These are phyloP conservation scores for Sebastes kiyomatsui DNA, from an alignment of 2,797 vertebrate genomes.

Conservation along the genomic window DNA sequence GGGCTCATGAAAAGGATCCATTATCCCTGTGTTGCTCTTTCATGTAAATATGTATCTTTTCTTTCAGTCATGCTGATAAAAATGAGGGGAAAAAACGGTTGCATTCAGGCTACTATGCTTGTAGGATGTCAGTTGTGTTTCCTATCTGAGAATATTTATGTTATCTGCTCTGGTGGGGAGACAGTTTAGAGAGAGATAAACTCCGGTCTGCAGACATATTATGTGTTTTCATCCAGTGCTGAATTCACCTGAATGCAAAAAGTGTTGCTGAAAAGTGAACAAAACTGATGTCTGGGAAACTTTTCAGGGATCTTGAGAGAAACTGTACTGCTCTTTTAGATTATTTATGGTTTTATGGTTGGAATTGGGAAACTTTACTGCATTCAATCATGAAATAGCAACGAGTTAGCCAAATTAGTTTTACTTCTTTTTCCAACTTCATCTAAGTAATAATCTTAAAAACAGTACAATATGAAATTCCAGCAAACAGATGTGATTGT, in stretches of 20 bases:
- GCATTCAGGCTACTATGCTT: background rate
- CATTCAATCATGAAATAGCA: background rate
- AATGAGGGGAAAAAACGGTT: background rate
- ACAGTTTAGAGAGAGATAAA: background rate
- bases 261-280: background rate
- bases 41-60: background rate
- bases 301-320: background rate
- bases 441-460: background rate
- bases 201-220: background rate
- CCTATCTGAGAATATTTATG: conserved; percentile 1
- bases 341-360: background rate
- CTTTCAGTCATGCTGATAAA: background rate
- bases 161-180: background rate
- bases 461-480: background rate
- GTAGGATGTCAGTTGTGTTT: background rate
- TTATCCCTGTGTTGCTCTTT: background rate
- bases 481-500: background rate
- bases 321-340: background rate
- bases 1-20: background rate
- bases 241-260: conserved; percentile 1
- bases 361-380: background rate
- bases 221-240: background rate
- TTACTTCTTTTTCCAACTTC: background rate
- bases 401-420: background rate
- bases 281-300: background rate